Evolutionary conservation across 1,140 invertebrate species (phyloP).

Genomic region (Drosophila pandora): DNA sequence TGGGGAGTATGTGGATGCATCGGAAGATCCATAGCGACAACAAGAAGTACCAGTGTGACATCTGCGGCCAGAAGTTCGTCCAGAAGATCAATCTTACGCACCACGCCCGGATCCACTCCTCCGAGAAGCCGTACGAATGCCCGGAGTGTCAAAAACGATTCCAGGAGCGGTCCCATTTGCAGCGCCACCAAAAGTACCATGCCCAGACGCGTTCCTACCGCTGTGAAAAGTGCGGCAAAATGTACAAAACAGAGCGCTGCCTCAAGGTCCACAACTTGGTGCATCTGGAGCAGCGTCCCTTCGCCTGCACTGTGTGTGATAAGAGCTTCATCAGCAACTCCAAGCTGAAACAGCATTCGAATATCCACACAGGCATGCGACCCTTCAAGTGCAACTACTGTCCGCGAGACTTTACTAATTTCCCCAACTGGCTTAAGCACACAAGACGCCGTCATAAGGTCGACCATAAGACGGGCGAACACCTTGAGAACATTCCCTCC

Average conservation of each 20-base stretch:
- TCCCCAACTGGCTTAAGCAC: slow-evolving; percentile 86
- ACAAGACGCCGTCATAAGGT: slow-evolving; percentile 85
- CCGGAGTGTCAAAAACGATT: slow-evolving; percentile 86
- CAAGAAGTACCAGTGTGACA: slow-evolving; percentile 84
- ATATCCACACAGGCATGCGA: slow-evolving; percentile 85
- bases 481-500: slow-evolving; percentile 83
- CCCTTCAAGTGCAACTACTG: slow-evolving; percentile 86
- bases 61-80: slow-evolving; percentile 85
- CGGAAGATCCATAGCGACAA: slow-evolving; percentile 84
- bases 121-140: slow-evolving; percentile 87
- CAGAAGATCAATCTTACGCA: slow-evolving; percentile 85
- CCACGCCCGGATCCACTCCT: slow-evolving; percentile 85
- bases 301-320: slow-evolving; percentile 84
- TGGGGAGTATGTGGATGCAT: slow-evolving; percentile 85
- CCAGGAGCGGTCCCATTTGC: slow-evolving; percentile 84
- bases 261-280: slow-evolving; percentile 85
- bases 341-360: slow-evolving; percentile 85
- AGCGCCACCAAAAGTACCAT: slow-evolving; percentile 85
- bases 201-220: slow-evolving; percentile 84
- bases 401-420: slow-evolving; percentile 85
- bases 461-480: slow-evolving; percentile 85
- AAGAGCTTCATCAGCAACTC: slow-evolving; percentile 85
- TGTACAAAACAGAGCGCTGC: slow-evolving; percentile 85
- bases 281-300: slow-evolving; percentile 84
- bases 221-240: slow-evolving; percentile 84